These are phyloP conservation scores for Calliphora vicina DNA, from an alignment of 1,140 invertebrate genomes.

Conservation along the genomic window DNA sequence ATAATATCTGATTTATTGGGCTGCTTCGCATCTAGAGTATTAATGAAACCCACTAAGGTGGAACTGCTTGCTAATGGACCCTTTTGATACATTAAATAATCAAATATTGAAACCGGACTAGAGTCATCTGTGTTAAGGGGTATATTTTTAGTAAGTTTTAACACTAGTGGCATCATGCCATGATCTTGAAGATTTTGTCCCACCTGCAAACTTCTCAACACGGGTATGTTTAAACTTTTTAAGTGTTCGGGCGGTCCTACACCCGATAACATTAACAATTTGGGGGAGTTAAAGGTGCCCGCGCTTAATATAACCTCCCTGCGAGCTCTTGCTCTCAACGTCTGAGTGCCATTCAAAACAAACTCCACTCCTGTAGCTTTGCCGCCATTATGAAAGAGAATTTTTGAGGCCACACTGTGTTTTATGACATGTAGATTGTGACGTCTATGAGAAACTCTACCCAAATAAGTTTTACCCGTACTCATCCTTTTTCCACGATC, in stretches of 20 bases:
- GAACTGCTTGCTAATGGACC: conserved; percentile 45
- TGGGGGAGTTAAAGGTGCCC: conserved; percentile 66
- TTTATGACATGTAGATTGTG: conserved; percentile 77
- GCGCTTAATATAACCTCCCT: conserved; percentile 66
- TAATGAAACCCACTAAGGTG: conserved; percentile 60
- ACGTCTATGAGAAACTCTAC: conserved; percentile 67
- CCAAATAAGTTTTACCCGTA: conserved; percentile 66
- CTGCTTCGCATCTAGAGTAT: conserved; percentile 44
- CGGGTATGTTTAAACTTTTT: conserved; percentile 61
- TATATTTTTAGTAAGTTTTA: conserved; percentile 39
- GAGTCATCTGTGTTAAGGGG: background rate
- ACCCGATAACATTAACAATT: conserved; percentile 69
- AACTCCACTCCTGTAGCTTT: conserved; percentile 78
- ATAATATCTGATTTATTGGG: conserved; percentile 51
- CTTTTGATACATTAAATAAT: conserved; percentile 39
- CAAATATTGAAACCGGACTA: conserved; percentile 14
- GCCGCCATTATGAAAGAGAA: conserved; percentile 71
- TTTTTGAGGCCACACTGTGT: conserved; percentile 75
- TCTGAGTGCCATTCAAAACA: conserved; percentile 68
- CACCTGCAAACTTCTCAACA: conserved; percentile 70
- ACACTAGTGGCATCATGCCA: conserved; percentile 58
- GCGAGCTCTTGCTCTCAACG: background rate
- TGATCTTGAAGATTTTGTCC: conserved; percentile 77
- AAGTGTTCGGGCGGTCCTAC: conserved; percentile 61
- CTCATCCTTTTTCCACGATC: conserved; percentile 64